Evolutionary conservation across 2,797 vertebrate genomes (phyloP), one percentile per base, ranked within the genome.

Genomic region (Oceanodroma leucorhoa): DNA sequence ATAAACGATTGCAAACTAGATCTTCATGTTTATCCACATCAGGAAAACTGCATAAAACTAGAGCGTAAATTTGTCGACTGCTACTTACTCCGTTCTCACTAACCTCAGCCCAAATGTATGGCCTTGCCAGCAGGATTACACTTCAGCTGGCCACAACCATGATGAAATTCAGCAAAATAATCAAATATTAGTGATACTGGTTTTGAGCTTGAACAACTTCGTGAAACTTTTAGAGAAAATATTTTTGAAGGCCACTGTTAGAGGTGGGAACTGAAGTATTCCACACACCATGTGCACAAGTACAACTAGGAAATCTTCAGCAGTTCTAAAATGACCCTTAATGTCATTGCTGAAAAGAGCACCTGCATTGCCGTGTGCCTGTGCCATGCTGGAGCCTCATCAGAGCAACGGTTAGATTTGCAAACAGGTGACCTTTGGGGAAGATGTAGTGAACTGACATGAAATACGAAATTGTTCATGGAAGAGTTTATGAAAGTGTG

Each of bases 231-330:
- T 14, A 14, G 15, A 82, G 53, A 53, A 81, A 66, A 24, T 55
- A 40, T 13, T 71, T 84, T 50, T 73, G n/a, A 83, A 86, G 19
- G 24, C 3, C 6, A 1, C 38, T 72, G 6, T 60, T 70, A 38
- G 36, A 62, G 46, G 27, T 65, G 7, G 36, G 10, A 50, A 29
- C 11, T 43, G 21, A 69, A 61, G 22, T 69, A 83, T 90, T 83
- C 29, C 14, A 5, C 41, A 2, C 2, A 12, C 6, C 19, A 29
- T 2, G 2, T 20, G 7, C 11, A 60, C 29, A 27, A 3, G 3
- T 64, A n/a, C n/a, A 78, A n/a, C 18, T 22, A 14, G 69, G 54
- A 71, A 71, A 29, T 23, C 30, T 75, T 61, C 30, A 53, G 41
- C 54, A 65, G 27, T 21, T 78, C 38, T 36, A 30, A 83, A 60